Base-by-base conservation (phyloP, 2,113 vertebrate species). In the Callionymus lyra region DNA sequence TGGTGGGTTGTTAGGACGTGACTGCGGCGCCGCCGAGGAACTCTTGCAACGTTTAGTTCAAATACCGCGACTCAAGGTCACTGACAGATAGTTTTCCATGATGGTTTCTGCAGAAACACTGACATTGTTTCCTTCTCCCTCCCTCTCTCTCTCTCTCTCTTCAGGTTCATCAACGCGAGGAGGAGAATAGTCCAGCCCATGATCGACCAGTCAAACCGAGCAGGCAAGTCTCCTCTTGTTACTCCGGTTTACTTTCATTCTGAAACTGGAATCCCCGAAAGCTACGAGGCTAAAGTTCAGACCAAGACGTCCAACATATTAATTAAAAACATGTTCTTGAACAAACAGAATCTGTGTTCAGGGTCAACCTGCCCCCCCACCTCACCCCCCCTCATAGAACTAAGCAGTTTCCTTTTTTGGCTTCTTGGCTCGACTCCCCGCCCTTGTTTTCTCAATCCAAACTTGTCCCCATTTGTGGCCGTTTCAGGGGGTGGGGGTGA, bases 131-230 rank as follows among this genome's bases (percentile, higher is more conserved):
- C 53, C 36, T 44, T 16, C 34, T n/a, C 31, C 31, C 17, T 6
- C 32, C 11, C 27, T n/a, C 15, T 6, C 3, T 33, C 15, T 14
- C 31, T 3, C 0, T 80, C 52, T 86, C 69, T n/a, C 48, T 56
- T 12, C 86, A 99, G 95, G 95, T 99, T 99, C 89, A 99, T 99
- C 80, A 98, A 98, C 44, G 94, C 94, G 70, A 90, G 94, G 83
- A 94, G 95, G 88, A 94, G 94, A 92, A 98, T 98, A 95, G 95
- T 98, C 63, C 95, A 99, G 76, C 95, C 95, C 66, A 99, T 99
- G 95, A 99, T 99, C 83, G 95, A 99, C 89, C 95, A 99, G 88
- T 99, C 95, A 69, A 99, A 99, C 85, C 88, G 95, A 91, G 95
- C 95, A 98, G 95, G 95, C 88, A 92, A 98, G 95, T 95, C 77